Percentiles rank a stretch among this genome's conserved stretches.
phyloP scores from a whole-genome alignment of 2,113 vertebrate species.

The Chlorocebus sabaeus region DNA sequence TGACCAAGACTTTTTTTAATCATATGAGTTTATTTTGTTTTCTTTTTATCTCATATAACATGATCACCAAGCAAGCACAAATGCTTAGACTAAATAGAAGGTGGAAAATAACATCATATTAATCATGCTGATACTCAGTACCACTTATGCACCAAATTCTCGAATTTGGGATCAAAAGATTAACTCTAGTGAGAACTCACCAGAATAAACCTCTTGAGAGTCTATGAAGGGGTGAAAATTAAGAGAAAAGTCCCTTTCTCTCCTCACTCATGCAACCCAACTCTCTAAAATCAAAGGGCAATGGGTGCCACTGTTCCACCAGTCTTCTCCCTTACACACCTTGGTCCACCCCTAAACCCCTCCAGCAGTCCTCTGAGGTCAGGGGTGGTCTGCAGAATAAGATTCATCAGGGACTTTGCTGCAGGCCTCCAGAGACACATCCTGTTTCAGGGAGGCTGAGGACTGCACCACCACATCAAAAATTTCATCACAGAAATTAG shows the following conservation, averaged over 20 bases:
- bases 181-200: neutral
- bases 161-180: neutral
- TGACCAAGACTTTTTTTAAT: too few relatives aligned
- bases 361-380: too few relatives aligned
- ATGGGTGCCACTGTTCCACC: fast-evolving
- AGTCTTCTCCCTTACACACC: fast-evolving
- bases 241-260: neutral
- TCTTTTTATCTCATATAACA: neutral
- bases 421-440: neutral
- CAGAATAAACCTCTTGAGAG: neutral
- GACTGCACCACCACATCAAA: neutral
- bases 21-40: neutral
- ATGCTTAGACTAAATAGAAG: neutral
- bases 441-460: neutral
- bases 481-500: neutral
- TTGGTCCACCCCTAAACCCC: neutral
- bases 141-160: neutral
- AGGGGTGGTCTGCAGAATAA: neutral
- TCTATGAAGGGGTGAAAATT: neutral
- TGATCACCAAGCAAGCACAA: neutral
- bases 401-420: neutral
- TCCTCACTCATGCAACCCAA: neutral
- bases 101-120: neutral
- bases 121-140: neutral
- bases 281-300: neutral